A percentile compares a stretch with the other conserved stretches of the same genome.
phyloP scores from a whole-genome alignment of 2,888 invertebrate genomes.

The Deilephila porcellus region DNA sequence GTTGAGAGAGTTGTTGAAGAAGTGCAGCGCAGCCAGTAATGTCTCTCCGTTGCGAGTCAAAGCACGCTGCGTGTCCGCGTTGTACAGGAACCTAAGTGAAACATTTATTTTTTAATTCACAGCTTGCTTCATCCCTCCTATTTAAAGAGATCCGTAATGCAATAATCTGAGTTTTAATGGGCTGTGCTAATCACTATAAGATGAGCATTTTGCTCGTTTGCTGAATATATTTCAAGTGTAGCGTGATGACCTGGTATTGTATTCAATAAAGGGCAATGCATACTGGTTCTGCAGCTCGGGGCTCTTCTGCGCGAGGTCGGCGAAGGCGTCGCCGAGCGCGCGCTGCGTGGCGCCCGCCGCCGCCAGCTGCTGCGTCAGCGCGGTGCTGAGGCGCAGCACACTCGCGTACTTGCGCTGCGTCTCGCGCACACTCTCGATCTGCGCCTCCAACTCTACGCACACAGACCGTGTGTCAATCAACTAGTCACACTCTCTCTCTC shows the following conservation, averaged over 20 bases:
- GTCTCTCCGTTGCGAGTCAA: conserved; percentile 96
- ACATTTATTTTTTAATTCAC: not conserved
- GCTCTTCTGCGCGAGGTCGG: conserved; percentile 97
- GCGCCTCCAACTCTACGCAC: conserved; percentile 92
- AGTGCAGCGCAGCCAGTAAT: conserved; percentile 95
- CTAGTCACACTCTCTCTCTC: too few species aligned
- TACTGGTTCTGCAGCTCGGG: conserved; percentile 94
- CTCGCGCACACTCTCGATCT: conserved; percentile 96
- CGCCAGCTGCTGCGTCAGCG: conserved; percentile 90
- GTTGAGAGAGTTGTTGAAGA: conserved; percentile 97
- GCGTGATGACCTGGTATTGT: too few species aligned
- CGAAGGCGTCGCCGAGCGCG: conserved; percentile 96
- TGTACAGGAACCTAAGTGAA: conserved; percentile 90
- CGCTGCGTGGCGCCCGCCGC: conserved; percentile 92
- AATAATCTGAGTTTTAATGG: too few species aligned
- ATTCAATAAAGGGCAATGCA: not conserved
- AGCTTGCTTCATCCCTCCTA: too few species aligned
- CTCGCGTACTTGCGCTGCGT: conserved; percentile 96
- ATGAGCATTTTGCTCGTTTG: too few species aligned
- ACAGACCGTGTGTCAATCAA: not conserved
- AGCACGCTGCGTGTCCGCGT: conserved; percentile 97
- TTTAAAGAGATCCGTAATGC: too few species aligned
- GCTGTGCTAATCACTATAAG: too few species aligned
- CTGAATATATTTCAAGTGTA: too few species aligned
- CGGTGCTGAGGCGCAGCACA: conserved; percentile 93